Evolutionary conservation across 2,797 vertebrate species (phyloP), one percentile per base, ranked within the genome.

Genomic region (Naso thynnoides): DNA sequence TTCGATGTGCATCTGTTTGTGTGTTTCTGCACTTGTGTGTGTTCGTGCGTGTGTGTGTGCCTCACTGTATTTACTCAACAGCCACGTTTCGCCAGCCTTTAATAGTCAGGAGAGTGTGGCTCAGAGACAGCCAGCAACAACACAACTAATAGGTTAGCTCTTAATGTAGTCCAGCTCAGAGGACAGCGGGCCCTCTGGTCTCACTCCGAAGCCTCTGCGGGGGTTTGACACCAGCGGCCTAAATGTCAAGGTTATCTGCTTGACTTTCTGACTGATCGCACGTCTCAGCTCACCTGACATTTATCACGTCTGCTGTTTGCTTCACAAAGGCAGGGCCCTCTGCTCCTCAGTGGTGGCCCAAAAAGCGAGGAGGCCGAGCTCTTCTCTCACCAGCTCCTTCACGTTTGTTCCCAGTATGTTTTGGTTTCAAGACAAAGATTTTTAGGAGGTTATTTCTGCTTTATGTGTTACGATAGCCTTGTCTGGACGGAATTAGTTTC

Each of bases 211-310:
- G 89, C 88, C 92, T 94, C 93, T 41, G 82, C 27, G 58, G 84
- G 86, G 88, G 84, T 89, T 84, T 59, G 55, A 82, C 86, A 70
- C 86, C 82, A 70, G 70, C 71, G 88, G 93, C 92, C 94, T 91
- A 95, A 96, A 97, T 95, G 95, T 94, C 96, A 97, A 96, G 95
- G 95, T 96, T 95, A 95, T 94, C 89, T 91, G 87, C 86, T 90
- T 78, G 91, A 95, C 94, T 95, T 94, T 91, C 83, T 82, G 82
- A 91, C 89, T 70, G 83, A 92, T 91, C 65, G 45, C 76, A 88
- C 66, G 78, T 90, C 87, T 91, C 45, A 67, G 58, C 84, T 91
- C 91, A 95, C 92, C 94, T 96, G 96, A 96, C 94, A 95, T 96
- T 95, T 93, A 93, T 82, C 90, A 93, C 75, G 88, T 87, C 18